A percentile compares a stretch with the other conserved stretches of the same genome.
These are phyloP conservation scores for Uria aalge DNA, from an alignment of 2,113 vertebrate species.

Conservation along the genomic window DNA sequence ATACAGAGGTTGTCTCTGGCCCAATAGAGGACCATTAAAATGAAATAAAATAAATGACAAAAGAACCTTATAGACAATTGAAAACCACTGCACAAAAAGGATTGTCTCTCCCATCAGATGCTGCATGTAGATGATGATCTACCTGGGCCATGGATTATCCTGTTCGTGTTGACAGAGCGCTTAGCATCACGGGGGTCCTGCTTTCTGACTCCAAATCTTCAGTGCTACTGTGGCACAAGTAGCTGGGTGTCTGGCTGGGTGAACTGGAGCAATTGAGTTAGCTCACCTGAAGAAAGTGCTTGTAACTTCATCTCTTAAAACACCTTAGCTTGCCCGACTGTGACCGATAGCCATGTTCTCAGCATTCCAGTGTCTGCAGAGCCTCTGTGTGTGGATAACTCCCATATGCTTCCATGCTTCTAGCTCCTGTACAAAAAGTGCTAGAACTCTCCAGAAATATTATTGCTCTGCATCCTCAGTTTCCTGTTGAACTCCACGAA, in stretches of 20 bases:
- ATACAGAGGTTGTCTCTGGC: background rate
- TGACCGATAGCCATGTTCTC: background rate
- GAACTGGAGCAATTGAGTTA: background rate
- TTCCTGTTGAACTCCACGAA: background rate
- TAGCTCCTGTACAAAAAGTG: background rate
- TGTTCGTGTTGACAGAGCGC: background rate
- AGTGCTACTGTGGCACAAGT: background rate
- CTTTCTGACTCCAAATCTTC: background rate
- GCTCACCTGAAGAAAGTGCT: background rate
- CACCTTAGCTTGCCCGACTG: background rate
- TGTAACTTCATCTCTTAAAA: background rate
- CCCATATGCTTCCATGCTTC: background rate
- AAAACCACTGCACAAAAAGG: background rate
- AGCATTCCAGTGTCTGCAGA: background rate
- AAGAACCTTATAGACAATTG: background rate
- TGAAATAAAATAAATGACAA: background rate
- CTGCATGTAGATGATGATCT: background rate
- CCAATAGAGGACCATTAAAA: background rate
- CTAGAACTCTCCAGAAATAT: too few relatives aligned
- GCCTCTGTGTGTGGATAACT: background rate
- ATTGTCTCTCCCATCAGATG: background rate
- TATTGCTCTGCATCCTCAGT: background rate
- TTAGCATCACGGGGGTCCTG: background rate
- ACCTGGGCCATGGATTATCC: background rate
- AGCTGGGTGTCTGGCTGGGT: background rate